Conservation (phyloP, 2,797 vertebrate species). For the Sciurus vulgaris region DNA sequence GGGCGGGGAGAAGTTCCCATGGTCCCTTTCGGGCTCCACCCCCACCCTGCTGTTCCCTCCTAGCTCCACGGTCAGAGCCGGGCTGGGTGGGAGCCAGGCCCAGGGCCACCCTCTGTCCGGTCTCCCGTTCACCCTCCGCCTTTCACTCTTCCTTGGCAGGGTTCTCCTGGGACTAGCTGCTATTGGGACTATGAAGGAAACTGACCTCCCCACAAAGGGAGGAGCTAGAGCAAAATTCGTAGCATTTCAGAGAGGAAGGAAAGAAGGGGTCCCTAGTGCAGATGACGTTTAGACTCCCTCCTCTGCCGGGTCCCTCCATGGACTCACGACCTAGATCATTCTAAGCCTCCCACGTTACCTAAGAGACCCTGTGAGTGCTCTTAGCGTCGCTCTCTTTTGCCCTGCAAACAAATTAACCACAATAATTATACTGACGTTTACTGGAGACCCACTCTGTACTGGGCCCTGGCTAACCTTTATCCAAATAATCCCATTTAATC, state of each 20-base stretch:
- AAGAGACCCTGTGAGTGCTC: not conserved
- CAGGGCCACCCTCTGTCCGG: accelerated
- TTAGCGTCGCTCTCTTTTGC: not conserved
- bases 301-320: not conserved
- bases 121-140: not conserved
- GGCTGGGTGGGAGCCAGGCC: not conserved
- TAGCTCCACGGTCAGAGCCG: not conserved
- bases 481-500: not conserved
- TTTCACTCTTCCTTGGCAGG: not conserved
- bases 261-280: not conserved
- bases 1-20: not conserved
- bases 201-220: not conserved
- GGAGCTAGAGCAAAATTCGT: accelerated
- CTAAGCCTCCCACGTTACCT: not conserved
- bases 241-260: not conserved
- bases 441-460: not conserved
- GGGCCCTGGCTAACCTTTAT: not conserved
- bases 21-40: too few species aligned
- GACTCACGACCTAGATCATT: not conserved
- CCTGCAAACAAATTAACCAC: not conserved
- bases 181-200: not conserved
- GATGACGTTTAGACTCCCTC: not conserved
- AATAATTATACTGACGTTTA: not conserved
- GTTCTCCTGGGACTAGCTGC: not conserved
- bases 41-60: accelerated